Base-by-base conservation (phyloP, 2,113 vertebrate species). In the Mastomys coucha region DNA sequence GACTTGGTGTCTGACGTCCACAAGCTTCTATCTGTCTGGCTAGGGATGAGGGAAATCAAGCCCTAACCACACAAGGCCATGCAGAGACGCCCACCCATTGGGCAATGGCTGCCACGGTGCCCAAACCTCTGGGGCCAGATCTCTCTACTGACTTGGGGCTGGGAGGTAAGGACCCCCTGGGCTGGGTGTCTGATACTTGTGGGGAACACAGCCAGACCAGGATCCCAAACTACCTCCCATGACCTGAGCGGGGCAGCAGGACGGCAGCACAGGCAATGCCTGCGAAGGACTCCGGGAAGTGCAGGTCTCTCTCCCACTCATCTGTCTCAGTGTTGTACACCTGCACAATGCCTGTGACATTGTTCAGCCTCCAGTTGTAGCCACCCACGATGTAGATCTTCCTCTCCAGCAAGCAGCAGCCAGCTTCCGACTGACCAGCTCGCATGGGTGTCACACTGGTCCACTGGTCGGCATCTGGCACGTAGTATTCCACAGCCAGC, bases 301-400 rank as follows among this genome's bases (percentile, higher is more conserved):
- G 99, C n/a, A 99, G 94, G 98, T 99, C 99, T 22, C 99, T 99
- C 96, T 99, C 99, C 99, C 99, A 99, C 96, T 99, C 99, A 0
- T 99, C 99, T 0, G 99, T 99, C 88, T 99, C 99, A 0, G 99
- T 99, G 98, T 99, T 99, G 87, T 99, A 99, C 65, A 99, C 99
- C 98, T 99, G 99, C 91, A 99, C 99, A 0, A 99, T 99, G 98
- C 99, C 99, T 0, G 99, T 99, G 0, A 99, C 99, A 0, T 99
- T 99, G 98, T 99, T 99, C 51, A 99, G 98, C 84, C 99, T 99
- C 99, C 99, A 99, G 82, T 99, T 99, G 98, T 99, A 99, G 17
- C 99, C 99, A 0, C 99, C 99, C 0, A 99, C 98, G 0, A 99
- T 97, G 92, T 99, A 99, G 97, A 99, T 99, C 98, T 99, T 99